Base-by-base conservation (phyloP, 2,888 invertebrate species). In the Lasius fuliginosus region DNA sequence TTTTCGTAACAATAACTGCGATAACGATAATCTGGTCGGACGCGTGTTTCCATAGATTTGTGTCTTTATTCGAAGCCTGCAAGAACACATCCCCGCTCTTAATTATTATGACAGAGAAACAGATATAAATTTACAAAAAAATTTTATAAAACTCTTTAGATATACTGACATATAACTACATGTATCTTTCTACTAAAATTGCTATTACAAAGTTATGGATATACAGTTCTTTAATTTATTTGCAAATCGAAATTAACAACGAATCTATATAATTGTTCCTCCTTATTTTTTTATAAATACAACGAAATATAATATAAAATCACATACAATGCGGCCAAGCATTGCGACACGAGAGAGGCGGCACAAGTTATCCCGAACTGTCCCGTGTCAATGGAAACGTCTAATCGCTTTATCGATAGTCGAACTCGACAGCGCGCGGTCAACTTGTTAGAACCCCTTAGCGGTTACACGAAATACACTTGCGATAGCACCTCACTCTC, bases 391-490 rank as follows among this genome's bases (percentile, higher is more conserved):
- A 73, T 30, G 11, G 9, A 56, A 36, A 36, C 12, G 11, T 53
- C 5, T 11, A 18, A 56, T 58, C 30, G 12, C 18, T 74, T 64
- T n/a, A 30, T 62, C 11, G 30, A 62, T 49, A 64, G 18, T 65
- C 76, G 6, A 36, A 11, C 36, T 53, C 46, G 18, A 27, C 5
- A 36, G 36, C 36, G 2, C 23, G 40, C 40, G 27, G 27, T 56
- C n/a, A 11, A 15, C 18, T 53, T n/a, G 53, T n/a, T 27, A 36
- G 36, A 36, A 46, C 9, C 9, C 49, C 46, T 71, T 64, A 53
- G n/a, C 49, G 36, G 65, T 71, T 74, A 81, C 67, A 40, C 68
- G 68, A 81, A 88, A 81, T 67, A 58, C 60, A 86, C 64, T 69
- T 30, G 76, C 53, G 67, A 64, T 58, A 69, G 27, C 74, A 40